Evolutionary conservation across 2,797 vertebrate species (phyloP), one percentile per base, ranked within the genome.

Genomic region (Limosa lapponica): DNA sequence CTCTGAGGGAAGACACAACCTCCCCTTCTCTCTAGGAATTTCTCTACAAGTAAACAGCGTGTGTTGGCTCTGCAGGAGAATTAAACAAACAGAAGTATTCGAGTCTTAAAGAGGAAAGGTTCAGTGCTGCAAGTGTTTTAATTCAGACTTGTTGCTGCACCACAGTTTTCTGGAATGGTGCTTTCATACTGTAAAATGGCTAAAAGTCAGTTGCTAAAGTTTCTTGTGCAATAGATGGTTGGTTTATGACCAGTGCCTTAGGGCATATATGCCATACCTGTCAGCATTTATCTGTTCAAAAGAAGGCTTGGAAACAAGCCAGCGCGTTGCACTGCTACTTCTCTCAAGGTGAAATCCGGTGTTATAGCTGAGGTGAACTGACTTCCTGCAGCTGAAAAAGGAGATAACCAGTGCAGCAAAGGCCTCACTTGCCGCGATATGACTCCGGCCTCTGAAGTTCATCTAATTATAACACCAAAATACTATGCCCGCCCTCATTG

Each of bases 291-390:
- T 72, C 36, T 80, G 2, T 37, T 69, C 52, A 55, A 62, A 57
- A 3, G 4, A 85, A 49, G 9, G 18, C 65, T 81, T 5, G 0
- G 54, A 71, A 94, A 79, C 54, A 72, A 82, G 30, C 14, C 36
- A 28, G 25, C 11, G 14, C 0, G 0, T 54, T 79, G 59, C 52
- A 64, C 8, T 3, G 27, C 49, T 67, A 2, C 64, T 55, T 52
- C 36, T 91, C 34, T 71, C 17, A 30, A 64, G 39, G 25, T 92
- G 69, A 93, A 78, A 92, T 46, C 65, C 27, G 19, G 6, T 25
- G 10, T 39, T 67, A 34, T 0, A 73, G 41, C 43, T 82, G 41
- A 69, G 71, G 55, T 71, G 79, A 85, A 25, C 51, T 23, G 30
- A 23, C 30, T 84, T 49, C 18, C 48, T 85, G 48, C 67, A 67